Evolutionary conservation across 2,797 vertebrate genomes (phyloP).

Genomic region (Pagetopsis macropterus): DNA sequence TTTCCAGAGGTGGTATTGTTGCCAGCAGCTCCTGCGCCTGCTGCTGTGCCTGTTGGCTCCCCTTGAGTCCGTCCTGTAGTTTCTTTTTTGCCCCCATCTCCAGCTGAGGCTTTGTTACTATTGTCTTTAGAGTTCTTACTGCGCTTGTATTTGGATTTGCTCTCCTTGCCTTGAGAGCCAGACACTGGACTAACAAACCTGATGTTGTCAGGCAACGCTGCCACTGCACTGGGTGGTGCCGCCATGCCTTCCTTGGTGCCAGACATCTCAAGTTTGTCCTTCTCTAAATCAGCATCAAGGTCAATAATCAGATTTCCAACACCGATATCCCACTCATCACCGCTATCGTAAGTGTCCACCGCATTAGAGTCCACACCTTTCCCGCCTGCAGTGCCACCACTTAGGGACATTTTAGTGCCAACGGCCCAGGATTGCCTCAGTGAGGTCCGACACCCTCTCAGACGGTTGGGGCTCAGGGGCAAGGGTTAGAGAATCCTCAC

Average conservation of each 20-base stretch:
- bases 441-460: slow-evolving; percentile 85
- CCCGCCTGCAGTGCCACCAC: slow-evolving; percentile 99
- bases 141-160: slow-evolving; percentile 99
- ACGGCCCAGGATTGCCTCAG: slow-evolving; percentile 89
- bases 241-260: slow-evolving; percentile 96
- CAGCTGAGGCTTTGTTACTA: slow-evolving; percentile 89
- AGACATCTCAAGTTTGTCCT: slow-evolving; percentile 99
- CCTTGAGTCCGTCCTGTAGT: slow-evolving; percentile 89
- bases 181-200: slow-evolving; percentile 98
- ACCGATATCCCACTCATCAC: slow-evolving; percentile 99
- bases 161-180: slow-evolving; percentile 97
- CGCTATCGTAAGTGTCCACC: slow-evolving; percentile 99
- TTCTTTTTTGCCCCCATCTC: slow-evolving; percentile 95
- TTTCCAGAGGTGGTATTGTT: slow-evolving; percentile 85
- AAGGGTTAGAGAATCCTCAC: slow-evolving; percentile 82
- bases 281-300: slow-evolving; percentile 99
- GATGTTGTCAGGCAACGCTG: slow-evolving; percentile 97
- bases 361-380: slow-evolving; percentile 99
- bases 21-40: slow-evolving; percentile 78
- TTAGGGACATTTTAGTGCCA: slow-evolving; percentile 99
- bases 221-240: slow-evolving; percentile 92
- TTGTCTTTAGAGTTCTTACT: slow-evolving; percentile 99
- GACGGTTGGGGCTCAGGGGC: slow-evolving; percentile 82
- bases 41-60: slow-evolving; percentile 85
- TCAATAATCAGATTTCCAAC: slow-evolving; percentile 99